Evolutionary conservation across 2,113 vertebrate species (phyloP), one percentile per base, ranked within the genome.

Genomic region (Crotophaga sulcirostris): DNA sequence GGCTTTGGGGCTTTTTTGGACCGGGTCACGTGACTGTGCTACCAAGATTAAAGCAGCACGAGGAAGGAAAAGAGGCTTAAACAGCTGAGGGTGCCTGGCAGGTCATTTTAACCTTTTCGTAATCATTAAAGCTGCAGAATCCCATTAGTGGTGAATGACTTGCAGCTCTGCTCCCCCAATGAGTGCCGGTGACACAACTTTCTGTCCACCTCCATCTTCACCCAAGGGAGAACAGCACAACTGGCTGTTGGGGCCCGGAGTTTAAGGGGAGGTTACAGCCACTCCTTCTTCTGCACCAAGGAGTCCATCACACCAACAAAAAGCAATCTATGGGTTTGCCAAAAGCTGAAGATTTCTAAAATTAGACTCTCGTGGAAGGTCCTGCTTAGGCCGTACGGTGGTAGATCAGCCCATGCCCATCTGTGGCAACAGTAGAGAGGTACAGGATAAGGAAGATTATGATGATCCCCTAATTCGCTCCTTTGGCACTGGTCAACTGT

Each of bases 1-100:
- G 95, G 98, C 98, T 99, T 98, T 97, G 45, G 97, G 84, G 93
- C 81, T 96, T 97, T 97, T 96, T 97, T 96, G 96, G 94, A 76
- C 94, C 51, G 36, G 96, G 97, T 98, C 98, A 98, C 92, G 84
- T 97, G 98, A 97, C 94, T 33, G 84, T 97, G 95, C 97, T 90
- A 97, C 97, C 93, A 97, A 98, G 98, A 98, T 99, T 99, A 99
- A 97, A 97, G 96, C 96, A 98, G 98, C 98, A 98, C 97, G 98
- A 98, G 98, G 98, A 97, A 98, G 94, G 93, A 96, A 98, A 98
- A 98, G 98, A 98, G 96, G 98, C 98, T 99, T 99, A 95, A 96
- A 94, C 78, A 89, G 89, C 94, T 96, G 94, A 97, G 95, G 94
- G 96, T 93, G 91, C 88, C 95, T 94, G 96, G 94, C 97, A 96